Evolutionary conservation across 1,140 invertebrate genomes (phyloP).

Genomic region (Macrocentrus cingulum): DNA sequence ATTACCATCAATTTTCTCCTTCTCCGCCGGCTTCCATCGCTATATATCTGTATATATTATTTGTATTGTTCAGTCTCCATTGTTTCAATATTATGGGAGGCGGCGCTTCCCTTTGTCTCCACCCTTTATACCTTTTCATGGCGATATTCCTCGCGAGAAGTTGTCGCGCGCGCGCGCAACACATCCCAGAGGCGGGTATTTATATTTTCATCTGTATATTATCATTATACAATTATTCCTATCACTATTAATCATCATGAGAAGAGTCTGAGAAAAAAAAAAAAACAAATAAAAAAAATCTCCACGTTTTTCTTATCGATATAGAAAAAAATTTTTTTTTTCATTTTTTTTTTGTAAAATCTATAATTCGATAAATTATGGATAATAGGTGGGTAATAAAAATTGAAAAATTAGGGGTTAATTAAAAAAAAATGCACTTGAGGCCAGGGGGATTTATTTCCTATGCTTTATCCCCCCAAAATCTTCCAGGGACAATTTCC

Average conservation of each 20-base stretch:
- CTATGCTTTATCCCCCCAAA: conserved; percentile 11
- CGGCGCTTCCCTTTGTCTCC: conserved; percentile 58
- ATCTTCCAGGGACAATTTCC: conserved; percentile 11
- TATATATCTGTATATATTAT: neutral
- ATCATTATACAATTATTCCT: neutral
- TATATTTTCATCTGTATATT: too few relatives aligned
- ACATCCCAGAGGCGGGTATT: conserved; percentile 10
- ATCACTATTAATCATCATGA: neutral
- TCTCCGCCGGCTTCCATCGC: neutral
- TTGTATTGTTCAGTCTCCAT: conserved; percentile 50
- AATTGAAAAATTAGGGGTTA: conserved; percentile 16
- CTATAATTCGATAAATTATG: too few relatives aligned
- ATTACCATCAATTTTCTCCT: neutral
- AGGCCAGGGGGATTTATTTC: conserved; percentile 13
- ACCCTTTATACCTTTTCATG: conserved; percentile 56
- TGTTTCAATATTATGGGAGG: conserved; percentile 57
- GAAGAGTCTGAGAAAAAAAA: neutral
- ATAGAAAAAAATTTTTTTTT: too few relatives aligned
- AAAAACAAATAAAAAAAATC: neutral
- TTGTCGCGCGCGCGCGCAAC: conserved; percentile 16
- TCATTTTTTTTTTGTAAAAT: neutral
- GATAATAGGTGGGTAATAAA: conserved; percentile 6
- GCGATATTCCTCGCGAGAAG: conserved; percentile 25
- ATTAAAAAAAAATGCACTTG: conserved; percentile 15
- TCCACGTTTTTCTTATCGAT: too few relatives aligned